These are phyloP conservation scores for Geotrypetes seraphini DNA, from an alignment of 2,797 vertebrate genomes.

Conservation along the genomic window DNA sequence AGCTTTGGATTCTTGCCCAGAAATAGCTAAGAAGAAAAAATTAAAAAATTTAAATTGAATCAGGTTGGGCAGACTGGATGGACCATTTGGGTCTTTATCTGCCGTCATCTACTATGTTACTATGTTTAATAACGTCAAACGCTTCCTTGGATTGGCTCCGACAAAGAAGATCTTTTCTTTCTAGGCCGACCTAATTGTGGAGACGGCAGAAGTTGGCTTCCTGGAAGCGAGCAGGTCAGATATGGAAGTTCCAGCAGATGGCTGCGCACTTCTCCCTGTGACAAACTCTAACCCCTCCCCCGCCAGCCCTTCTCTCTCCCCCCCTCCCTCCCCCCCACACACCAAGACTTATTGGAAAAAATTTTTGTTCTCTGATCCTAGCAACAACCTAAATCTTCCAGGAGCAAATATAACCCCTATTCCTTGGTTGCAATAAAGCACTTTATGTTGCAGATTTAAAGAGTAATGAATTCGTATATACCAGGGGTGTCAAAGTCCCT, in stretches of 20 bases:
- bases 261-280: conserved; percentile 44
- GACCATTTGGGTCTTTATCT: too few relatives aligned
- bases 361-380: conserved; percentile 50
- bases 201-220: conserved; percentile 71
- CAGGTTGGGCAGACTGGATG: too few relatives aligned
- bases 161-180: conserved; percentile 71
- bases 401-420: conserved; percentile 38
- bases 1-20: too few relatives aligned
- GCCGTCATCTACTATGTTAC: too few relatives aligned
- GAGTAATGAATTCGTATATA: too few relatives aligned
- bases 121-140: conserved; percentile 94
- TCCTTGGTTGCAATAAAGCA: too few relatives aligned
- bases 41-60: too few relatives aligned
- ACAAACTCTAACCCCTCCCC: conserved; percentile 33
- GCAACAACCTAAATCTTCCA: conserved; percentile 59
- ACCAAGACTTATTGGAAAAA: conserved; percentile 31
- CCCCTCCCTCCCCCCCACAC: conserved; percentile 20
- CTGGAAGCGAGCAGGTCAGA: conserved; percentile 68
- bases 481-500: too few relatives aligned
- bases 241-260: conserved; percentile 63
- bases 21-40: too few relatives aligned
- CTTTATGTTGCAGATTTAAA: too few relatives aligned
- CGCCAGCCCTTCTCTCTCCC: too few relatives aligned
- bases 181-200: conserved; percentile 66
- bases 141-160: conserved; percentile 79